Evolutionary conservation across 2,888 invertebrate species (phyloP).

Genomic region (Temnothorax unifasciatus): DNA sequence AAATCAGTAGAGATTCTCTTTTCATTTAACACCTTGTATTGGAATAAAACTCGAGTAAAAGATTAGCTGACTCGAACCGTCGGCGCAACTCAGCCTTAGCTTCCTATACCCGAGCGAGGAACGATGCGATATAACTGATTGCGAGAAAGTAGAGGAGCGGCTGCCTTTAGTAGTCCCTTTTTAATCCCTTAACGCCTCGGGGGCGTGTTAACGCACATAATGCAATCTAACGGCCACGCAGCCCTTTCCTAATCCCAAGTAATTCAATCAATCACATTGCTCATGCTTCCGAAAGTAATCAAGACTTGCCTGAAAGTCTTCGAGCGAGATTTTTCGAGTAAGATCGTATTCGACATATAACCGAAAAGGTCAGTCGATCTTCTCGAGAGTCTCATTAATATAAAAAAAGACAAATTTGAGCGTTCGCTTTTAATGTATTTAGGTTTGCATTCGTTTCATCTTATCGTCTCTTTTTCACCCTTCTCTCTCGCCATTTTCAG

Average conservation of each 20-base stretch:
- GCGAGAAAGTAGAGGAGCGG: slow-evolving; percentile 44
- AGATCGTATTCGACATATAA: background rate
- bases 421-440: slow-evolving; percentile 37
- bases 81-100: slow-evolving; percentile 28
- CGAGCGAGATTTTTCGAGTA: slow-evolving; percentile 10
- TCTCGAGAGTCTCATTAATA: slow-evolving; percentile 12
- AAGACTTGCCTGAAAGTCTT: slow-evolving; percentile 4
- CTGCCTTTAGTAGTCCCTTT: slow-evolving; percentile 34
- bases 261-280: background rate
- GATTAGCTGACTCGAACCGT: slow-evolving; percentile 2
- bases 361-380: background rate
- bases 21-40: background rate
- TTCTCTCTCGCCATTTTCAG: slow-evolving; percentile 34
- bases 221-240: slow-evolving; percentile 13
- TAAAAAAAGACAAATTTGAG: background rate
- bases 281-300: background rate
- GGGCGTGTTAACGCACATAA: slow-evolving; percentile 19
- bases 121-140: slow-evolving; percentile 43
- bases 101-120: slow-evolving; percentile 43
- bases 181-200: background rate
- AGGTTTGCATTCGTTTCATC: slow-evolving; percentile 33
- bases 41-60: background rate
- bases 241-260: background rate
- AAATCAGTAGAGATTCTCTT: background rate
- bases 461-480: slow-evolving; percentile 2